These are phyloP conservation scores for Melierax canorus DNA, from an alignment of 2,113 vertebrate species.

Conservation along the genomic window DNA sequence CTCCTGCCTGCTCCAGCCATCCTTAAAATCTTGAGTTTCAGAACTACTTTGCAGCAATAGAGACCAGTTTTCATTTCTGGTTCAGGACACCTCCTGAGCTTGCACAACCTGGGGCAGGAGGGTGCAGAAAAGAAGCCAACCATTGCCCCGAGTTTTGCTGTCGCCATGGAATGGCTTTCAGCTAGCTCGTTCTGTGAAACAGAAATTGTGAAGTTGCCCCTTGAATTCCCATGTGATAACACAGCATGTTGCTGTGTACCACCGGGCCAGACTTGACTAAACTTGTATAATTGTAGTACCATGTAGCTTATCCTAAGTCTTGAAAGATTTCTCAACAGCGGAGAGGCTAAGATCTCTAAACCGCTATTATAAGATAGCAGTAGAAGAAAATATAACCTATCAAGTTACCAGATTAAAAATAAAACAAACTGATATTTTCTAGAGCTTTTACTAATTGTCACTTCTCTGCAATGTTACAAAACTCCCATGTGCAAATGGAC, in stretches of 20 bases:
- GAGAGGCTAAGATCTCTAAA: background rate
- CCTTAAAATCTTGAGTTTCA: background rate
- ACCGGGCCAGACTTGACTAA: constrained; percentile 14
- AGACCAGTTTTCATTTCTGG: background rate
- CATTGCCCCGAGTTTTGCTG: background rate
- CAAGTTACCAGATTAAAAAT: constrained; percentile 27
- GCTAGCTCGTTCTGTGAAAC: background rate
- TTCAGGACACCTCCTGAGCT: background rate
- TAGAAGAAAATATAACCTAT: background rate
- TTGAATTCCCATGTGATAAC: background rate
- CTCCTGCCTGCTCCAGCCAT: background rate
- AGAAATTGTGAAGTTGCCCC: background rate
- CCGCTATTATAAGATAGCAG: background rate
- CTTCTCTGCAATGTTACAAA: constrained; percentile 32
- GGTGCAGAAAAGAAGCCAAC: background rate
- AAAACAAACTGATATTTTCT: constrained; percentile 51
- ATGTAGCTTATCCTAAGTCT: background rate
- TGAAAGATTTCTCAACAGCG: background rate
- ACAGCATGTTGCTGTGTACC: background rate
- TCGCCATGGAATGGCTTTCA: background rate
- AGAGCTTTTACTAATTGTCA: constrained; percentile 61
- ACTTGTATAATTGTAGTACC: constrained; percentile 23
- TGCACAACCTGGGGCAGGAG: background rate
- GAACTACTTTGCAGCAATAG: background rate
- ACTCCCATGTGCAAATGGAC: constrained; percentile 31